Evolutionary conservation across 2,888 invertebrate genomes (phyloP), one percentile per base, ranked within the genome.

Genomic region (Brenthis ino): DNA sequence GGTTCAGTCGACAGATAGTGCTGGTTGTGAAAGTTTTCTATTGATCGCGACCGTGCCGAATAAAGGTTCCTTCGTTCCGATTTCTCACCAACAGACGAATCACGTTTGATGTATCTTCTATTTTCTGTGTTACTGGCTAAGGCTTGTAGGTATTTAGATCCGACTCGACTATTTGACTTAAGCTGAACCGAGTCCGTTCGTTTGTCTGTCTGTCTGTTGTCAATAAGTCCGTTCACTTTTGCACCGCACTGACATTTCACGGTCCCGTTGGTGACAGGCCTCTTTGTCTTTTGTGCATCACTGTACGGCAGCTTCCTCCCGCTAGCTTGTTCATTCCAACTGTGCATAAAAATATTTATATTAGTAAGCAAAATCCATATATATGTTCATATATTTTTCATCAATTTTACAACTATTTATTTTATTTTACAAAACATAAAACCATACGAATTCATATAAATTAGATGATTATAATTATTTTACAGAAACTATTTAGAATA

Each of bases 281-380:
- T 89, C 82, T 89, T 92, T 87, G 86, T 90, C 86, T 91, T 93
- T 93, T 93, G 93, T 92, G 92, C 92, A 87, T 93, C 93, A 89
- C 89, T 91, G 78, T 91, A 91, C 77, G 91, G 90, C 90, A 93
- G 89, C 88, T 90, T 93, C 86, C 91, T 87, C 79, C 85, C 87
- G 87, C 85, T 88, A 79, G 85, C 82, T 86, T 93, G 93, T 87
- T 93, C 93, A 93, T 93, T 93, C 93, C 93, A 93, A 93, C 93
- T 93, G 91, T 66, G 66, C 65, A 69, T 65, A 6, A 28, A 48
- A 48, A 76, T 58, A 71, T 28, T 50, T 60, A 70, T 54, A 66
- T 54, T 53, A 56, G 54, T 55, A 55, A 37, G 51, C 1, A 20
- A 54, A 24, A 54, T 57, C 28, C 48, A 24, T 53, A 51, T 51